Evolutionary conservation across 1,140 invertebrate genomes (phyloP).

Genomic region (Hirudo medicinalis): DNA sequence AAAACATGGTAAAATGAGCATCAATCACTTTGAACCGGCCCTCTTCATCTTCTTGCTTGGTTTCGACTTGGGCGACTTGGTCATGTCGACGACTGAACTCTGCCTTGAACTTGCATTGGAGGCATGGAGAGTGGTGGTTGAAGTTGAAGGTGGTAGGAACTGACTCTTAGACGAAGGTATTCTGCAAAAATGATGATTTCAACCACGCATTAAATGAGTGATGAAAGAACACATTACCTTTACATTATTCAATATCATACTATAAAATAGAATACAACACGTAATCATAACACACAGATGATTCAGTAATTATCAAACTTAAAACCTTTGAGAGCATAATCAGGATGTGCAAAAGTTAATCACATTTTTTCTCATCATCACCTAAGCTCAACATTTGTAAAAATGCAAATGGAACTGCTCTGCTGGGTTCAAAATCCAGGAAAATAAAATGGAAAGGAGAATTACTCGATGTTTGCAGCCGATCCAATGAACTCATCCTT

Average conservation of each 20-base stretch:
- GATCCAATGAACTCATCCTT: slow-evolving; percentile 61
- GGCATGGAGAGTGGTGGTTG: not conserved
- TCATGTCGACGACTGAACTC: not conserved
- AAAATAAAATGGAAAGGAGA: not conserved
- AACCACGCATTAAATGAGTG: too few relatives aligned
- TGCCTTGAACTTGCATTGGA: not conserved
- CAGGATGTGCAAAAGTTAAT: not conserved
- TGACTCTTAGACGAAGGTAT: slow-evolving; percentile 11
- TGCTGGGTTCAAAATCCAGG: too few relatives aligned
- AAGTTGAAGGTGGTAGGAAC: slow-evolving; percentile 8
- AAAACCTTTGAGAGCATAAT: too few relatives aligned
- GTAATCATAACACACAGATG: not conserved
- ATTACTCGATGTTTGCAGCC: slow-evolving; percentile 40
- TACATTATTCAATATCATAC: not conserved
- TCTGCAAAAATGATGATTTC: not conserved
- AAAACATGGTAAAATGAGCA: not conserved
- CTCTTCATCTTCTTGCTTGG: not conserved
- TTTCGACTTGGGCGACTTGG: not conserved
- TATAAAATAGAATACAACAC: too few relatives aligned
- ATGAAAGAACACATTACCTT: too few relatives aligned
- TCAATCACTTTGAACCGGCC: not conserved
- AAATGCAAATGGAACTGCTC: too few relatives aligned
- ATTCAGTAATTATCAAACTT: not conserved
- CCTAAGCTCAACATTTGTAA: not conserved
- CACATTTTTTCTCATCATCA: not conserved